A percentile compares a stretch with the other conserved stretches of the same genome.
Evolutionary conservation across 2,113 vertebrate genomes (phyloP).

Genomic region (Pongo abelii): DNA sequence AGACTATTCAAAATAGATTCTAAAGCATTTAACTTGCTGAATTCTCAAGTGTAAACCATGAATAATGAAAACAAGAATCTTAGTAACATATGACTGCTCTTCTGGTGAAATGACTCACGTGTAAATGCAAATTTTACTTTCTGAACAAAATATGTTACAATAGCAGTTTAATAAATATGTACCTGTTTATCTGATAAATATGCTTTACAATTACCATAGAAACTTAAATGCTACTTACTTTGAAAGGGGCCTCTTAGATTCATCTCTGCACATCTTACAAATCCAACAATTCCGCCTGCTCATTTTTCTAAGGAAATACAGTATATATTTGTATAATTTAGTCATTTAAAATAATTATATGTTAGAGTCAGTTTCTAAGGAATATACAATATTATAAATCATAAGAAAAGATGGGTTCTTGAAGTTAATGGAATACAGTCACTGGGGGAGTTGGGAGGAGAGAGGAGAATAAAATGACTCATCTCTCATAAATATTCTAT

Average conservation of each 20-base stretch:
- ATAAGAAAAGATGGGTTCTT: neutral
- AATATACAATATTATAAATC: neutral
- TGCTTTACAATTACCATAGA: neutral
- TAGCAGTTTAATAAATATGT: neutral
- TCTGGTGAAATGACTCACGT: neutral
- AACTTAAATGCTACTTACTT: constrained; percentile 76
- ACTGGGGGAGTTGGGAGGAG: neutral
- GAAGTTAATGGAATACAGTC: neutral
- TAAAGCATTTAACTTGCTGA: neutral
- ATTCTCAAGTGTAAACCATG: neutral
- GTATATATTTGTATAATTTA: constrained; percentile 6
- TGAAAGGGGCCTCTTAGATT: constrained; percentile 64
- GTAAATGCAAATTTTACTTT: constrained; percentile 16
- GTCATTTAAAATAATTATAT: neutral
- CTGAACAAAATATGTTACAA: neutral
- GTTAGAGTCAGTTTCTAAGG: constrained; percentile 13
- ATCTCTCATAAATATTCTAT: neutral
- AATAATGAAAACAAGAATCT: constrained; percentile 6
- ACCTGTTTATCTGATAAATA: neutral
- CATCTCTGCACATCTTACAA: constrained; percentile 75
- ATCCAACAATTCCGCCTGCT: constrained; percentile 76
- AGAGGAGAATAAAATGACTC: neutral
- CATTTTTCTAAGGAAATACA: constrained; percentile 78
- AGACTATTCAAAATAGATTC: neutral
- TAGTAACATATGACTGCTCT: neutral